Conservation (phyloP, 64 coral and sea anemone species). For the Montipora sp. region DNA sequence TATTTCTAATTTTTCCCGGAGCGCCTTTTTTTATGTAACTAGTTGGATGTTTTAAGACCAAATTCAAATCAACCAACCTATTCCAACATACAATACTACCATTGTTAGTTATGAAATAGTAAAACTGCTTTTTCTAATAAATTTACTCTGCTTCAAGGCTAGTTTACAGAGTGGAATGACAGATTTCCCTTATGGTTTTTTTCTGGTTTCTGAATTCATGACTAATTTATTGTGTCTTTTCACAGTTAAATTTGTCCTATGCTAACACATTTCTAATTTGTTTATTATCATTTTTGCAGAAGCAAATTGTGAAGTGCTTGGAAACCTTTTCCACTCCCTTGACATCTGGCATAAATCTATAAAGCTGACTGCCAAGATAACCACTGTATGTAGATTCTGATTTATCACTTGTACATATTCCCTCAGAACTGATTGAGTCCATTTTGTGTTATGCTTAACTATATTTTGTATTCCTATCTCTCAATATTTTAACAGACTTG, state of each 20-base stretch:
- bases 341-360: constrained; percentile 39
- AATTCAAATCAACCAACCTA: too few species aligned
- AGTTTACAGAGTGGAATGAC: too few species aligned
- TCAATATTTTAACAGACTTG: constrained; percentile 3
- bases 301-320: neutral
- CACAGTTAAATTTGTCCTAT: constrained; percentile 8
- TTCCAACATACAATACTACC: too few species aligned
- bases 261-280: constrained; percentile 10
- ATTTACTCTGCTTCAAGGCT: too few species aligned
- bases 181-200: too few species aligned
- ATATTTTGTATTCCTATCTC: constrained; percentile 7
- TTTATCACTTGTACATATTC: neutral
- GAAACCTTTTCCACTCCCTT: constrained; percentile 41
- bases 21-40: neutral
- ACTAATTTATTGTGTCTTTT: constrained; percentile 9
- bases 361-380: constrained; percentile 21
- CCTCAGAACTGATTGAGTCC: neutral
- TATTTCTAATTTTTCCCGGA: neutral
- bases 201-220: neutral
- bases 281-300: constrained; percentile 11
- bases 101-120: too few species aligned
- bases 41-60: neutral
- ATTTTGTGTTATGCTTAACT: neutral
- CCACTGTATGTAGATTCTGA: constrained; percentile 22
- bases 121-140: too few species aligned